These are phyloP conservation scores for Xanthorhoe spadicearia DNA, from an alignment of 2,888 invertebrate species.

Conservation along the genomic window DNA sequence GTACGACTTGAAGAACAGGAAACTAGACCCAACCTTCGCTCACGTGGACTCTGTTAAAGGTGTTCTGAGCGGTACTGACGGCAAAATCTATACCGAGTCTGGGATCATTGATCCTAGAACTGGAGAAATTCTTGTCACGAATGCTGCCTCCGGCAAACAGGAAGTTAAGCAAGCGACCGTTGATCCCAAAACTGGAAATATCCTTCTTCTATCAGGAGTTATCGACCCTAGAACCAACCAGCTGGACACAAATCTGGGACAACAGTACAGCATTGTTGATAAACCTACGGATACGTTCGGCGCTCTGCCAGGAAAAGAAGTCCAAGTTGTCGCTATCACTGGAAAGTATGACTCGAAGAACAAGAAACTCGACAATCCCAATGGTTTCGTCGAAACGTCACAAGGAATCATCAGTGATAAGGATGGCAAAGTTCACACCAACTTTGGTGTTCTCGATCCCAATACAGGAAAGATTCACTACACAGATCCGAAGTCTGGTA, in stretches of 20 bases:
- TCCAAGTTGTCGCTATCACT: constrained; percentile 85
- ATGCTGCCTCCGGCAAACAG: constrained; percentile 75
- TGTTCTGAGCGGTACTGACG: constrained; percentile 84
- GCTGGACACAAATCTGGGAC: constrained; percentile 83
- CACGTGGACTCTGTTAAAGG: constrained; percentile 79
- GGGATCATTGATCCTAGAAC: constrained; percentile 86
- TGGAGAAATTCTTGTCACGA: constrained; percentile 77
- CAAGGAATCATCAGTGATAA: constrained; percentile 87
- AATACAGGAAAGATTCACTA: constrained; percentile 84
- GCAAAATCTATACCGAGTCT: constrained; percentile 86
- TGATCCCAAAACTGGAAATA: constrained; percentile 82
- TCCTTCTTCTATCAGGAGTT: constrained; percentile 81
- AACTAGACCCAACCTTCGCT: constrained; percentile 81
- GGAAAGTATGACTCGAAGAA: constrained; percentile 85
- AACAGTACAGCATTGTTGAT: constrained; percentile 86
- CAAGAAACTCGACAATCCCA: constrained; percentile 84
- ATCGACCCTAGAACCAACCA: constrained; percentile 85
- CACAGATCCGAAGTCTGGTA: constrained; percentile 86
- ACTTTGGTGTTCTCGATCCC: constrained; percentile 86
- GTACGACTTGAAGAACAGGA: constrained; percentile 83
- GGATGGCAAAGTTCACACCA: constrained; percentile 88
- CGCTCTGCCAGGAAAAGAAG: constrained; percentile 72
- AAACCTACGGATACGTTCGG: constrained; percentile 82
- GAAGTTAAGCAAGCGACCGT: constrained; percentile 74
- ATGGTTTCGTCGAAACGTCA: constrained; percentile 81